Base-by-base conservation (phyloP, 2,797 vertebrate genomes). In the Takifugu ocellatus region DNA sequence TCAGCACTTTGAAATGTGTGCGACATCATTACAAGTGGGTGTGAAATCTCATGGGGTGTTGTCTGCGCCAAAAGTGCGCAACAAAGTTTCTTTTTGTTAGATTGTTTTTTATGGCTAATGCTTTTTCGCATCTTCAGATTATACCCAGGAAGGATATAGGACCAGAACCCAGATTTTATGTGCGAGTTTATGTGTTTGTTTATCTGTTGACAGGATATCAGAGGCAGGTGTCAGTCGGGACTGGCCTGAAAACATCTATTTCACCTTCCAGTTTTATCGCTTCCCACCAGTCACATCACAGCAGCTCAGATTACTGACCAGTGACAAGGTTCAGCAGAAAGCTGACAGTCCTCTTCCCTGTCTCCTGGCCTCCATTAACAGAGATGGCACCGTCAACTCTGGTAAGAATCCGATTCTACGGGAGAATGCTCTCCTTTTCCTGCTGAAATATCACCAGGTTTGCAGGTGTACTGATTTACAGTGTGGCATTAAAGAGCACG, bases 261-360 rank as follows among this genome's bases (percentile, higher is more conserved):
- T 98, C 85, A 99, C 94, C 63, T 96, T 98, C 91, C 97, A 98
- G 91, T 94, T 99, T 73, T 99, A 98, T 77, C 94, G 94, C 8
- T 98, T 99, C 52, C 92, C 93, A 0, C 92, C 92, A 0, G 83
- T 91, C 56, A 94, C 90, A 2, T 94, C 94, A 0, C 91, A 94
- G 0, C 90, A 89, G 6, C 88, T 99, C 58, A 90, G 85, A 79
- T 89, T 99, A 25, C 80, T 94, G 42, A 71, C 75, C 59, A 57
- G 43, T 0, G 87, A 86, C 0, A 39, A 55, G 25, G 42, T 68
- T 0, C 77, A 59, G 2, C 61, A 15, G 1, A 60, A 67, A 0
- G 3, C 59, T 10, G 50, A 46, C 0, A 65, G 68, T 8, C 36
- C 75, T 9, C 74, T 81, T 0, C 87, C 91, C 0, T 91, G 94